phyloP scores from a whole-genome alignment of 2,113 vertebrate species.

The Pristiophorus japonicus region DNA sequence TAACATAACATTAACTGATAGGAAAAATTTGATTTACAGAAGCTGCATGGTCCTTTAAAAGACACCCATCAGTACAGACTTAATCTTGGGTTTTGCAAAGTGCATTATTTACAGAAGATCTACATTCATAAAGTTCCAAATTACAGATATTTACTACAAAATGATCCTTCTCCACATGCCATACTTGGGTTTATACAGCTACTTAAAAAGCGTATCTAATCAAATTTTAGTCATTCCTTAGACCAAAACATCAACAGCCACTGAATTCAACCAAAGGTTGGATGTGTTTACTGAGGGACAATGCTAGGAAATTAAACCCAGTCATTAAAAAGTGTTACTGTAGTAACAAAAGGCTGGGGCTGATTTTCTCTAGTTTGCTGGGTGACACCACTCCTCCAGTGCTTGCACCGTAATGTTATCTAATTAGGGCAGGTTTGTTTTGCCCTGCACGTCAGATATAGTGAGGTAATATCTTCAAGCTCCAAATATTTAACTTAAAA shows the following conservation, averaged over 20 bases:
- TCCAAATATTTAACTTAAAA: not conserved
- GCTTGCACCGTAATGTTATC: not conserved
- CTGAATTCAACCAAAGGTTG: not conserved
- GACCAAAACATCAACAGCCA: not conserved
- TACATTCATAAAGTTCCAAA: not conserved
- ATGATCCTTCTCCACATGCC: not conserved
- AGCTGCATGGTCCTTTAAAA: not conserved
- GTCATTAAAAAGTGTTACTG: not conserved
- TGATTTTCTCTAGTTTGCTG: not conserved
- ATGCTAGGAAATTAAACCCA: not conserved
- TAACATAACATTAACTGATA: not conserved
- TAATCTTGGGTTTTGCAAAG: not conserved
- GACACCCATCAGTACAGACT: not conserved
- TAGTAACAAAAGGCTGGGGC: not conserved
- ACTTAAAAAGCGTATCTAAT: not conserved
- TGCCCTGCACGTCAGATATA: not conserved
- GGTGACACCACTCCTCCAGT: not conserved
- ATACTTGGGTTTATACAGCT: not conserved
- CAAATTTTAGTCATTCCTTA: not conserved
- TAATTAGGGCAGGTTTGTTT: not conserved
- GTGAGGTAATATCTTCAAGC: not conserved
- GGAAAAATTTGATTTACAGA: not conserved
- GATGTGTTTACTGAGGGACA: not conserved
- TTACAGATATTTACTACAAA: not conserved
- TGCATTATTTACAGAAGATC: not conserved